Evolutionary conservation across 2,797 vertebrate genomes (phyloP).

Genomic region (Huso huso): DNA sequence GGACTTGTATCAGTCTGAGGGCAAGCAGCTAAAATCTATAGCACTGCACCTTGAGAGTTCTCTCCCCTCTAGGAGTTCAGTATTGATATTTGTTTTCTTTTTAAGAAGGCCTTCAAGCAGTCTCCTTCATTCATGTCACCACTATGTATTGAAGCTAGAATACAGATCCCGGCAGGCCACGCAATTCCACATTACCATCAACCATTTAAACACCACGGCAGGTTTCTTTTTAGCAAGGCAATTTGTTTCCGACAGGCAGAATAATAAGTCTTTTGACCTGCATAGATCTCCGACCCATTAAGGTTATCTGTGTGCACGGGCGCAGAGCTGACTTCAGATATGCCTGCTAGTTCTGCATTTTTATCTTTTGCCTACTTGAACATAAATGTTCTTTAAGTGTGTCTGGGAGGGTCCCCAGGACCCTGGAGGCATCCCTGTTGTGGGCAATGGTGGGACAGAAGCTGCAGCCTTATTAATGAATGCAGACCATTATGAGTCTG

Average conservation of each 20-base stretch:
- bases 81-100: conserved; percentile 28
- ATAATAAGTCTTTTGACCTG: conserved; percentile 97
- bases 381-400: conserved; percentile 98
- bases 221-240: conserved; percentile 74
- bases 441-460: conserved; percentile 91
- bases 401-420: conserved; percentile 75
- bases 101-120: conserved; percentile 25
- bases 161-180: conserved; percentile 38
- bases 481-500: conserved; percentile 99
- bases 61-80: not conserved
- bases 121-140: conserved; percentile 47
- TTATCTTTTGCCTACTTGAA: conserved; percentile 75
- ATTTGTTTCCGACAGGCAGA: conserved; percentile 91
- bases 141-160: conserved; percentile 31
- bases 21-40: not conserved
- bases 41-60: not conserved
- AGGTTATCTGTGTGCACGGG: conserved; percentile 69
- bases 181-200: conserved; percentile 50
- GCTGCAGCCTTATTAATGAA: conserved; percentile 98
- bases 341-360: conserved; percentile 72
- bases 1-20: too few relatives aligned
- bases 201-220: conserved; percentile 69
- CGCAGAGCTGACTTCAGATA: conserved; percentile 66
- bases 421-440: conserved; percentile 81
- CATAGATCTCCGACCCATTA: conserved; percentile 74